Percentiles rank a stretch among this genome's conserved stretches.
phyloP scores from a whole-genome alignment of 2,888 invertebrate species.

The Cantharis nigra region DNA sequence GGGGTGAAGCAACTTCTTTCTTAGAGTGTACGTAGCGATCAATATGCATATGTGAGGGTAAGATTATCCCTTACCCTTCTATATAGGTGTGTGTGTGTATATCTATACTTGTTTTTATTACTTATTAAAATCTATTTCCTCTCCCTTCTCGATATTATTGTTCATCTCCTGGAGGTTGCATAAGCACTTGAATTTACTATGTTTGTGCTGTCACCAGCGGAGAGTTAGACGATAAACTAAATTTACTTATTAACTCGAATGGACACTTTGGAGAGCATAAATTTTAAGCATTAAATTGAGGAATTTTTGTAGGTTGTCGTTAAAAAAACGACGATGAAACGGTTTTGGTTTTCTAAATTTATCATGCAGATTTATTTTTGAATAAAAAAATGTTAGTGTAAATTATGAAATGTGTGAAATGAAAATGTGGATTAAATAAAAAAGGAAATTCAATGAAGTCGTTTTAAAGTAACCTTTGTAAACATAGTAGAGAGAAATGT shows the following conservation, averaged over 20 bases:
- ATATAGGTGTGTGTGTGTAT: conserved; percentile 15
- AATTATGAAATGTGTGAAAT: not conserved
- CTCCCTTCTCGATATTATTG: conserved; percentile 20
- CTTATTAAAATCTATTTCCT: conserved; percentile 37
- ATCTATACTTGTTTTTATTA: conserved; percentile 35
- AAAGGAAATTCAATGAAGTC: conserved; percentile 5
- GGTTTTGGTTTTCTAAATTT: not conserved
- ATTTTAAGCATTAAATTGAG: not conserved
- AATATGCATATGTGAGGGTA: conserved; percentile 32
- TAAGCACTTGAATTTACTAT: not conserved
- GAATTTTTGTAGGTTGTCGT: not conserved
- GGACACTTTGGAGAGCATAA: not conserved
- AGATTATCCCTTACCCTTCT: conserved; percentile 26
- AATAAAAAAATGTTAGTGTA: not conserved
- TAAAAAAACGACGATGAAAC: not conserved
- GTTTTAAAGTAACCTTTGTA: conserved; percentile 4
- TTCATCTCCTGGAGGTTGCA: not conserved
- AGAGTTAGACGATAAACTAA: not conserved
- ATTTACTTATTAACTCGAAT: not conserved
- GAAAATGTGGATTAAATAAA: not conserved
- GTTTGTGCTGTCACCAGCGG: conserved; percentile 6
- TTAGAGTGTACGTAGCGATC: conserved; percentile 31
- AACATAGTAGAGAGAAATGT: conserved; percentile 13
- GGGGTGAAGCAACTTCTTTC: conserved; percentile 15
- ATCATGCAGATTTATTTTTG: not conserved